Conservation (phyloP, 2,113 vertebrate species). For the Atractosteus spatula region DNA sequence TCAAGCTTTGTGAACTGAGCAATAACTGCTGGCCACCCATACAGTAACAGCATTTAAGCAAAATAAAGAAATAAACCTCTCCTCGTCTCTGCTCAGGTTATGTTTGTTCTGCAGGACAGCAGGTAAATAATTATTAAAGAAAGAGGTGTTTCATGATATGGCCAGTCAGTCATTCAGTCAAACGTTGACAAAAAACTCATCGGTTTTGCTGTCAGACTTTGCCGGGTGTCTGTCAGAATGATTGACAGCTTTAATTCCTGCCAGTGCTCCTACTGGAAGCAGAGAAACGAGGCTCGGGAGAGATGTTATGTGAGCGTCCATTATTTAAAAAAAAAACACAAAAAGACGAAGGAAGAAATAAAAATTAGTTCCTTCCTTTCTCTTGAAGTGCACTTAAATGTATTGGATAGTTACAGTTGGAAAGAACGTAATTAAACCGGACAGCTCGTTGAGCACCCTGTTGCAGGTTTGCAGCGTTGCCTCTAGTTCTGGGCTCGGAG, state of each 20-base stretch:
- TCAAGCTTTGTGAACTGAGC: too few species aligned
- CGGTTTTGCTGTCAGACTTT: slow-evolving; percentile 13
- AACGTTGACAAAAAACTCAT: slow-evolving; percentile 19
- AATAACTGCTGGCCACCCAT: too few species aligned
- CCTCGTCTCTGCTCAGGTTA: neutral
- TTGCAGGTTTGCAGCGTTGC: too few species aligned
- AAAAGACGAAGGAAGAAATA: too few species aligned
- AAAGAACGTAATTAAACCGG: too few species aligned
- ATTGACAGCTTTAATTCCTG: slow-evolving; percentile 57
- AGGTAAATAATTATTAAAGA: slow-evolving; percentile 8
- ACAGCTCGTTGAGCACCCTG: too few species aligned
- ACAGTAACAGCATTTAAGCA: too few species aligned
- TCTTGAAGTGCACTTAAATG: too few species aligned
- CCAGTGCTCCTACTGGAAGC: slow-evolving; percentile 27
- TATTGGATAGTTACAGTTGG: too few species aligned
- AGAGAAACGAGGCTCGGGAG: neutral
- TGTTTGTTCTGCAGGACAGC: slow-evolving; percentile 4
- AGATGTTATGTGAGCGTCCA: neutral
- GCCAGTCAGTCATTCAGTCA: slow-evolving; percentile 22
- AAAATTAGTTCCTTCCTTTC: too few species aligned
- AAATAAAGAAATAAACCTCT: neutral
- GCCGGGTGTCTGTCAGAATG: slow-evolving; percentile 40
- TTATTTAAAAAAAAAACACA: neutral
- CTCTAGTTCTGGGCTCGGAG: too few species aligned
- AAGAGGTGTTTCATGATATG: slow-evolving; percentile 10